Evolutionary conservation across 1,140 invertebrate species (phyloP).

Genomic region (Zelostemma sp.): DNA sequence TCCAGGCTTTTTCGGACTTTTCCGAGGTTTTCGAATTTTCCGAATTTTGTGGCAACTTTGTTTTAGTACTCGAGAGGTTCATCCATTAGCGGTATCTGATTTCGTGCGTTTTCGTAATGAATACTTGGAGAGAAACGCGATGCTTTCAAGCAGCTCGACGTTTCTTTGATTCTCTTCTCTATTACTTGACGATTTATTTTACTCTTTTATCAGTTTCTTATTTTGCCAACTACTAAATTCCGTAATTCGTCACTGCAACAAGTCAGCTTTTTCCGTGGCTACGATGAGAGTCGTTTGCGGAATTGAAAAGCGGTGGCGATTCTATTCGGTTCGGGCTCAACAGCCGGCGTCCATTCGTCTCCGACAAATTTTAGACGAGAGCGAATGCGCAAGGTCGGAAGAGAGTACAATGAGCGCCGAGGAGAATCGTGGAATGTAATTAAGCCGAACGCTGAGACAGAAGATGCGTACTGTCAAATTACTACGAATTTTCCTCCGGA

Average conservation of each 20-base stretch:
- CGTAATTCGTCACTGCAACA: background rate
- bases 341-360: slow-evolving; percentile 37
- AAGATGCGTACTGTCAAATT: slow-evolving; percentile 68
- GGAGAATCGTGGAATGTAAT: slow-evolving; percentile 65
- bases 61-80: too few relatives aligned
- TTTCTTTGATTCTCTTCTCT: too few relatives aligned
- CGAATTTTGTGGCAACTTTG: too few relatives aligned
- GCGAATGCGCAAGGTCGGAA: slow-evolving; percentile 43
- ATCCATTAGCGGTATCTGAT: too few relatives aligned
- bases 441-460: slow-evolving; percentile 60
- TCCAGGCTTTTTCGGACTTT: too few relatives aligned
- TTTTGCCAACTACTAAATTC: background rate
- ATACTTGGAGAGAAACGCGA: too few relatives aligned
- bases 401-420: slow-evolving; percentile 57
- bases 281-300: background rate
- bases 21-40: too few relatives aligned
- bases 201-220: slow-evolving; percentile 24
- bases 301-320: background rate
- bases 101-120: too few relatives aligned
- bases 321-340: too few relatives aligned
- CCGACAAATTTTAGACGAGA: slow-evolving; percentile 40
- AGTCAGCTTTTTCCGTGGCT: background rate
- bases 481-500: slow-evolving; percentile 58
- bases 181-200: slow-evolving; percentile 15
- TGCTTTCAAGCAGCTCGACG: too few relatives aligned